Conservation (phyloP, 2,113 vertebrate species). For the Brachypodius melanocephalos region DNA sequence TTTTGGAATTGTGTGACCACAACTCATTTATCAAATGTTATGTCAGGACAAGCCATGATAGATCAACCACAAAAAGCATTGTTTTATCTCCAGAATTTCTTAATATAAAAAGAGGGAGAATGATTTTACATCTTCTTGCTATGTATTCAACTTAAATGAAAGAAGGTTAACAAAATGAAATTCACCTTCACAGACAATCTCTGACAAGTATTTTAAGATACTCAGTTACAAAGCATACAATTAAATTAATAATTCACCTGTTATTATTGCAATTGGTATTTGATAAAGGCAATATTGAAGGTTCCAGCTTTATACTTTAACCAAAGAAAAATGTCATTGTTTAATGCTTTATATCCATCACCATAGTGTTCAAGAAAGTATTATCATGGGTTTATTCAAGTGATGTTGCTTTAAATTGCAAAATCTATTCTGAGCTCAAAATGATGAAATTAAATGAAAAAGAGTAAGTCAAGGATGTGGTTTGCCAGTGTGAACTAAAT, state of each 20-base stretch:
- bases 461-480: neutral
- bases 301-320: neutral
- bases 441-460: neutral
- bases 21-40: neutral
- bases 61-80: neutral
- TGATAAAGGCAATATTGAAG: neutral
- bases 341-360: neutral
- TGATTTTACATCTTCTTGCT: neutral
- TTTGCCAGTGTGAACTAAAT: neutral
- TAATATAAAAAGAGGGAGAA: neutral
- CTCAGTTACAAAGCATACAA: neutral
- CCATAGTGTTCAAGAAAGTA: neutral
- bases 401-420: neutral
- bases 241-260: neutral
- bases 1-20: neutral
- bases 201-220: neutral
- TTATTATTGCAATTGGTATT: neutral
- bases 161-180: neutral
- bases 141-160: neutral
- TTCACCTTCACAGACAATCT: neutral
- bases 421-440: neutral
- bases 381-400: neutral
- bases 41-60: neutral
- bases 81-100: neutral
- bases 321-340: neutral